A percentile compares a stretch with the other conserved stretches of the same genome.
These are phyloP conservation scores for Pelodytes ibericus DNA, from an alignment of 2,797 vertebrate genomes.

Conservation along the genomic window DNA sequence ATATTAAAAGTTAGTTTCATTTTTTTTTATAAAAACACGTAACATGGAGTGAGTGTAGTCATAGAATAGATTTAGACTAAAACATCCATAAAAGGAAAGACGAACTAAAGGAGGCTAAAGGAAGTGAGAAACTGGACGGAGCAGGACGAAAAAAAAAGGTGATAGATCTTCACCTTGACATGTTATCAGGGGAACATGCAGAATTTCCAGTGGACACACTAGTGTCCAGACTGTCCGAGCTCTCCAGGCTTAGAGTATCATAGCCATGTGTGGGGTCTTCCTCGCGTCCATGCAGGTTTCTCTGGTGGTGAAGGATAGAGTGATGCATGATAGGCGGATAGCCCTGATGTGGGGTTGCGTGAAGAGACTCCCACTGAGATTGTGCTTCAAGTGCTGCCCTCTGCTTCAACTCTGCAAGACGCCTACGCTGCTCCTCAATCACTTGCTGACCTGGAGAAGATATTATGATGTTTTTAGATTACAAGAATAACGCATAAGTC, in stretches of 20 bases:
- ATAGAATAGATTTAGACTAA: too few species aligned
- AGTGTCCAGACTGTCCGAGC: constrained; percentile 97
- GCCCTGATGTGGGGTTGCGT: constrained; percentile 72
- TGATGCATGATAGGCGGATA: constrained; percentile 79
- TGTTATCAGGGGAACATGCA: constrained; percentile 89
- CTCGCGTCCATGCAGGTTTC: constrained; percentile 68
- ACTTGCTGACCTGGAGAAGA: constrained; percentile 87
- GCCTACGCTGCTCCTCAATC: constrained; percentile 91
- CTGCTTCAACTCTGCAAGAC: constrained; percentile 92
- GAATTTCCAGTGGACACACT: constrained; percentile 91
- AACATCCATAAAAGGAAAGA: too few species aligned
- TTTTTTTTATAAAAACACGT: too few species aligned
- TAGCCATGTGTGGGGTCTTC: constrained; percentile 74
- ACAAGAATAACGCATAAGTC: too few species aligned
- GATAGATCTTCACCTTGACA: constrained; percentile 79
- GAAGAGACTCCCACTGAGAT: constrained; percentile 94
- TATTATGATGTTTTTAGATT: too few species aligned
- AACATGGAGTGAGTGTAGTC: too few species aligned
- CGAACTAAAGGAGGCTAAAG: too few species aligned
- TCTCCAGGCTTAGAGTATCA: constrained; percentile 94
- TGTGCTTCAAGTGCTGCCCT: constrained; percentile 88
- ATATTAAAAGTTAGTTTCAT: too few species aligned
- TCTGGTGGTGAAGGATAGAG: constrained; percentile 92
- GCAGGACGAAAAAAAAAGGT: background rate
- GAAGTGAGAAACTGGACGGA: background rate